Base-by-base conservation (phyloP, 2,888 invertebrate genomes). In the Pandemis corylana region DNA sequence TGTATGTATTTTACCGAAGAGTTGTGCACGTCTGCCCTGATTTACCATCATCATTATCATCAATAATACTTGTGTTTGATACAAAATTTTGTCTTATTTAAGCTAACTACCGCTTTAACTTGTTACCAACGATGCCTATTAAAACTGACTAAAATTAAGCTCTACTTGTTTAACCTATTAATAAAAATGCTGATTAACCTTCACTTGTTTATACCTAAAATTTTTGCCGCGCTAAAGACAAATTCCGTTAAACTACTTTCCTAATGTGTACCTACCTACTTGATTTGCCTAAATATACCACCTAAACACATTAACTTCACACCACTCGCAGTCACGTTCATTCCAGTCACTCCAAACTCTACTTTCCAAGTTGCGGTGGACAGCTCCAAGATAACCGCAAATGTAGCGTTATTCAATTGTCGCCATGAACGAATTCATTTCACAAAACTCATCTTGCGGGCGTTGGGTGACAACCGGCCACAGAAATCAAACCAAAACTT, bases 401-500 rank as follows among this genome's bases (percentile, higher is more conserved):
- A 77, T 72, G 80, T 79, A 80, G 79, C 79, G 79, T 83, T 84
- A 86, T 89, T 88, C 90, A 89, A 90, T 90, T 90, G 91, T 90
- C 84, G 84, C 82, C 84, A 84, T 81, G 84, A 91, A 91, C 92
- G 91, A 93, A 93, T 92, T 92, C 93, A 92, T 93, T 91, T 86
- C 90, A 90, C 92, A 91, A 90, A 93, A 93, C 92, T 93, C 93
- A 92, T 92, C 93, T 93, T 92, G 87, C 86, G 88, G 87, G 85
- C 90, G 84, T 82, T 84, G 83, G 84, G 82, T 85, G 88, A 89
- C 88, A 88, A 82, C 88, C 82, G 78, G 80, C 79, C 87, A 82
- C 82, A 80, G 87, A 90, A 76, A 76, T 78, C 79, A 76, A 70
- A 77, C 68, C 76, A 73, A 80, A 79, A 78, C 76, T 79, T 76